These are phyloP conservation scores for Hermetia illucens DNA, from an alignment of 1,140 invertebrate species.

Conservation along the genomic window DNA sequence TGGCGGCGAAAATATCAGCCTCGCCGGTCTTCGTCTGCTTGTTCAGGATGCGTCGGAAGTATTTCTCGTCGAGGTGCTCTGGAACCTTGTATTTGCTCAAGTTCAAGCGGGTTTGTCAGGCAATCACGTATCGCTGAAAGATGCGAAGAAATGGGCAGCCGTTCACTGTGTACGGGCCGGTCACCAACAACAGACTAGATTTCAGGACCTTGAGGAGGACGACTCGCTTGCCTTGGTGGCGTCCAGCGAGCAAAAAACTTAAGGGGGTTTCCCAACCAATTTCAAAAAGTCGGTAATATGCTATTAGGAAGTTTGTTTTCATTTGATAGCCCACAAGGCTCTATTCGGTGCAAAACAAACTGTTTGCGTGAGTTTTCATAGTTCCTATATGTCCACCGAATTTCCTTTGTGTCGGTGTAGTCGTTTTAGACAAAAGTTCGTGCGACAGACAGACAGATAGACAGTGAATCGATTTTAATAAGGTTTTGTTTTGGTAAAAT, in stretches of 20 bases:
- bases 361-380: too few relatives aligned
- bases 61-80: conserved; percentile 73
- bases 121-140: conserved; percentile 86
- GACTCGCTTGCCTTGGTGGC: conserved; percentile 81
- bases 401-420: too few relatives aligned
- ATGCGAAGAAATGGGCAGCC: conserved; percentile 80
- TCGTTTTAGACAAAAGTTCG: too few relatives aligned
- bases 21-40: conserved; percentile 54
- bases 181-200: conserved; percentile 80
- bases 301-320: too few relatives aligned
- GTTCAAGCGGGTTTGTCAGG: conserved; percentile 76
- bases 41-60: conserved; percentile 62
- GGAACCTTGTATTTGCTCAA: conserved; percentile 64
- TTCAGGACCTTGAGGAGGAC: conserved; percentile 68
- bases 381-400: too few relatives aligned
- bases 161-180: conserved; percentile 63
- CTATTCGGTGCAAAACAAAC: too few relatives aligned
- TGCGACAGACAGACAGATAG: too few relatives aligned
- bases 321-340: too few relatives aligned
- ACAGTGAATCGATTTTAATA: too few relatives aligned
- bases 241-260: conserved; percentile 81
- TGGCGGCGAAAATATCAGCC: conserved; percentile 70
- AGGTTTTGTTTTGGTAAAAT: too few relatives aligned
- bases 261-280: too few relatives aligned
- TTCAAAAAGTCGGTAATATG: too few relatives aligned